Base-by-base conservation (phyloP, 2,888 invertebrate species). In the Trachelus iudaicus region DNA sequence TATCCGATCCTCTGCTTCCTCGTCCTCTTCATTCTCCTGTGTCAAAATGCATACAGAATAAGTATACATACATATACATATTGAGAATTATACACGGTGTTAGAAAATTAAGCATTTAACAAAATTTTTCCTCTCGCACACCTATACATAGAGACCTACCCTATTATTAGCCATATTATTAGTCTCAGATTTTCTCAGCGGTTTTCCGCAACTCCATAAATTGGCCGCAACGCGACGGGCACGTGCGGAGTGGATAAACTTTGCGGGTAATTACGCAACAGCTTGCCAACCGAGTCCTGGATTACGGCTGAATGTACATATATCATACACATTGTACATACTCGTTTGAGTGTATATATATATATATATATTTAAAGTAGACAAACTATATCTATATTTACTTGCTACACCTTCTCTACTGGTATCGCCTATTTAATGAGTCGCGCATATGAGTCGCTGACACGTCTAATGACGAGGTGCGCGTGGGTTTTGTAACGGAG, bases 221-320 rank as follows among this genome's bases (percentile, higher is more conserved):
- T 69, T 73, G 77, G n/a, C 76, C 15, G 78, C 79, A 80, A 83
- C 77, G 79, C 79, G 79, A 78, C 77, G n/a, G 79, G 80, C 79
- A 79, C 82, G 83, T 82, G 83, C 83, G 79, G 77, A 81, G 81
- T 81, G 81, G 78, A 83, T 83, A 83, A 83, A 83, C 83, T 81
- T 76, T n/a, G 79, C 69, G 76, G 75, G 76, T 75, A 78, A 76
- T 76, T 71, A 71, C 71, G 34, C 31, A 71, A 71, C 71, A 13
- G 71, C 71, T 30, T 71, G 33, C 33, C 31, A 34, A 31, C 31
- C 71, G 71, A 31, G 34, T 34, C 71, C 71, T 23, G 71, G 71
- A 71, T 71, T 31, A 71, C 71, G 71, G 23, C 9, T 56, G 56
- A 23, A 56, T 56, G 56, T 71, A 71, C 71, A 34, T 71, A 71